Conservation (phyloP, 2,113 vertebrate genomes). For the Telmatochromis sp. region DNA sequence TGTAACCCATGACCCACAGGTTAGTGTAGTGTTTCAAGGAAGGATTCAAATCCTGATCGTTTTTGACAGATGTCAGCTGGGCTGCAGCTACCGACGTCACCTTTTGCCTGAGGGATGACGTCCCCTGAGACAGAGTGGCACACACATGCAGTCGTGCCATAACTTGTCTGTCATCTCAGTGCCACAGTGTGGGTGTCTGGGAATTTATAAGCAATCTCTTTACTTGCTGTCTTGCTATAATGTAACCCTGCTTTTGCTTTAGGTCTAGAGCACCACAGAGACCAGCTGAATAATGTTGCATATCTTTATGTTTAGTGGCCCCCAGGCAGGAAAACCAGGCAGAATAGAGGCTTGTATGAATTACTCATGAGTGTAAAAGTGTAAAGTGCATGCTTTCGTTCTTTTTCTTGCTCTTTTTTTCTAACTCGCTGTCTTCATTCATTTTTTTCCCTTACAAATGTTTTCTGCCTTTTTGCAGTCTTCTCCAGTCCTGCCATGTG, state of each 20-base stretch:
- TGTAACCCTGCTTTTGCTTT: not conserved
- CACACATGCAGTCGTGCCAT: not conserved
- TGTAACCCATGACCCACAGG: not conserved
- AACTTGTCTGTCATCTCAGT: constrained; percentile 1
- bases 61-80: constrained; percentile 49
- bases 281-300: constrained; percentile 28
- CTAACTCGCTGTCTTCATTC: not conserved
- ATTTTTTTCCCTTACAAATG: not conserved
- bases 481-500: not conserved
- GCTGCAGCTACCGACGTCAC: constrained; percentile 19
- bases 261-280: not conserved
- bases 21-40: not conserved
- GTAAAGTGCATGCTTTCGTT: constrained; percentile 23
- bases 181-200: not conserved
- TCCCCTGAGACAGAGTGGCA: not conserved
- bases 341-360: constrained; percentile 47
- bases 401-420: not conserved
- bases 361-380: constrained; percentile 55
- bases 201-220: not conserved
- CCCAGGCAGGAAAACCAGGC: constrained; percentile 23
- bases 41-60: constrained; percentile 24
- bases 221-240: not conserved
- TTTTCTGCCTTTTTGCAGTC: not conserved
- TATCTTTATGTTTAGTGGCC: constrained; percentile 48
- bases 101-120: constrained; percentile 41